Evolutionary conservation across 2,888 invertebrate genomes (phyloP).

Genomic region (Crepidodera aurea): DNA sequence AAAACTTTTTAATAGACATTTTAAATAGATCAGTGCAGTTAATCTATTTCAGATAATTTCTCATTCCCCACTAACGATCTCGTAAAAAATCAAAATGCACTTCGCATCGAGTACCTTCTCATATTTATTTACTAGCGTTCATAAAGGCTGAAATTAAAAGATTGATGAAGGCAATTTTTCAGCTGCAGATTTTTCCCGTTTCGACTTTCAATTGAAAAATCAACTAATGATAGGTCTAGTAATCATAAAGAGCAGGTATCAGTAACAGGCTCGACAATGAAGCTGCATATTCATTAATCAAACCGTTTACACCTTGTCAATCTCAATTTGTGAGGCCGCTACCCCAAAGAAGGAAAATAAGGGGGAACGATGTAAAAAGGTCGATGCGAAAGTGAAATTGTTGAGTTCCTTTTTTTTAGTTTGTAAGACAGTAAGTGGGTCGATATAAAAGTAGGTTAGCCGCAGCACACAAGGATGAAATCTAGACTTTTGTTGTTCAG

Average conservation of each 20-base stretch:
- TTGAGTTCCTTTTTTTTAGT: background rate
- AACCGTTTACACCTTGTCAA: conserved; percentile 33
- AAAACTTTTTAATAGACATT: no score
- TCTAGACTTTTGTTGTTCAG: no score
- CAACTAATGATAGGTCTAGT: conserved; percentile 35
- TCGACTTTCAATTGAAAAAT: conserved; percentile 35
- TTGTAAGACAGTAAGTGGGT: background rate
- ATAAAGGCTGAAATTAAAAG: conserved; percentile 16
- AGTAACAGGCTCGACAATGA: conserved; percentile 41
- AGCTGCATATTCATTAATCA: conserved; percentile 44
- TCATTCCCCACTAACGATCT: background rate
- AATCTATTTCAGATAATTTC: no score
- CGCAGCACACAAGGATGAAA: no score
- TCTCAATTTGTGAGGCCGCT: conserved; percentile 6
- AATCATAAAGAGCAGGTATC: conserved; percentile 39
- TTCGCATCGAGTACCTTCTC: background rate
- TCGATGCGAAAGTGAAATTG: background rate
- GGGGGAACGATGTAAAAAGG: background rate
- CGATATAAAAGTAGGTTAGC: background rate
- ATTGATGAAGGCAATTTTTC: conserved; percentile 28
- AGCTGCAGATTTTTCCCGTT: conserved; percentile 28
- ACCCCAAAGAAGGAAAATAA: conserved; percentile 1
- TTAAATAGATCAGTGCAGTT: no score
- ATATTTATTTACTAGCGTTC: conserved; percentile 8
- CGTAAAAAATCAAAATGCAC: background rate